Conservation (phyloP, 2,113 vertebrate species). For the Hippocampus guttulatus region DNA sequence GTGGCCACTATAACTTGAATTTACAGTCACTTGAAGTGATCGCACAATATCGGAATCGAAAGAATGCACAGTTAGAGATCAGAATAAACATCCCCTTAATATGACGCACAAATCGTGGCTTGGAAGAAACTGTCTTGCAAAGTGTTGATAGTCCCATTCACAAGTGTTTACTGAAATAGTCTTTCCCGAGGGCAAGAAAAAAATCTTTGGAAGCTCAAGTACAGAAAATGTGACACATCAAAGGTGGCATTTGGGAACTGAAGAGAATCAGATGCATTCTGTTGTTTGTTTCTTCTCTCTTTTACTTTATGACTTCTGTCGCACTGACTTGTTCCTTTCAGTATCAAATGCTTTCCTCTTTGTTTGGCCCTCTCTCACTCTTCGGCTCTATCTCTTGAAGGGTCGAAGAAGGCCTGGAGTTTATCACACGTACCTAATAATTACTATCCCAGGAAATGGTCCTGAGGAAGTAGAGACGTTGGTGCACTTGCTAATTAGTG, state of each 20-base stretch:
- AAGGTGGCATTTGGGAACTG: background rate
- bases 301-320: slow-evolving; percentile 23
- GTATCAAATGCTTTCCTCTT: slow-evolving; percentile 13
- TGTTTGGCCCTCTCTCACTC: slow-evolving; percentile 23
- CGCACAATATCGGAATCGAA: background rate
- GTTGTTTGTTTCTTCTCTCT: slow-evolving; percentile 7
- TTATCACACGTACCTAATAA: slow-evolving; percentile 75
- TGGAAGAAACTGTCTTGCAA: background rate
- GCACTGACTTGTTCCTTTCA: slow-evolving; percentile 19
- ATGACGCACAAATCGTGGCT: background rate
- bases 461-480: slow-evolving; percentile 53
- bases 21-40: background rate
- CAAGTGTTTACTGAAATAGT: slow-evolving; percentile 8
- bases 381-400: slow-evolving; percentile 37
- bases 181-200: slow-evolving; percentile 19
- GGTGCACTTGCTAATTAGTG: slow-evolving; percentile 66
- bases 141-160: background rate
- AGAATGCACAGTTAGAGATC: background rate
- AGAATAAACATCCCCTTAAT: background rate
- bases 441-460: slow-evolving; percentile 71
- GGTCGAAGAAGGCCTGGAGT: slow-evolving; percentile 63
- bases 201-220: slow-evolving; percentile 10
- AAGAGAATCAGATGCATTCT: slow-evolving; percentile 6
- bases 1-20: background rate
- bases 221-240: background rate